Conservation (phyloP, 2,888 invertebrate species). For the Erpobdella octoculata region DNA sequence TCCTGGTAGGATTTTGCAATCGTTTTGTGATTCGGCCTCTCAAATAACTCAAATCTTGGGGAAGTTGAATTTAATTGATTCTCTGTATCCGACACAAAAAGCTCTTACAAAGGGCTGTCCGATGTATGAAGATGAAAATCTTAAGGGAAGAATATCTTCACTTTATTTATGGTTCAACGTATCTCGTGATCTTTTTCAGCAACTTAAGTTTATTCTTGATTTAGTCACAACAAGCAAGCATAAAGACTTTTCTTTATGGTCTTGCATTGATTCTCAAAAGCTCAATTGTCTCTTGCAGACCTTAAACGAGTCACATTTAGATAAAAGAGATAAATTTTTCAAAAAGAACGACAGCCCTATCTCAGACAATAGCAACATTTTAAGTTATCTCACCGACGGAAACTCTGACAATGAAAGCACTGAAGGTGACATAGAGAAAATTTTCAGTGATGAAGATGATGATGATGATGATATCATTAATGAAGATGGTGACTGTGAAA, state of each 20-base stretch:
- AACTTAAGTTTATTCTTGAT: conserved; percentile 62
- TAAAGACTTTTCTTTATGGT: conserved; percentile 45
- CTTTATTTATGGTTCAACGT: conserved; percentile 88
- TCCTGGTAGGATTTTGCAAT: conserved; percentile 54
- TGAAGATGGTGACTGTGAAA: conserved; percentile 12
- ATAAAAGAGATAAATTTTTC: neutral
- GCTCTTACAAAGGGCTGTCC: conserved; percentile 70
- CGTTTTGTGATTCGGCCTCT: conserved; percentile 67
- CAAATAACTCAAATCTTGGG: conserved; percentile 68
- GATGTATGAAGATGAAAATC: conserved; percentile 61
- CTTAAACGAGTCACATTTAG: conserved; percentile 14
- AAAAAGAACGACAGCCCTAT: no score
- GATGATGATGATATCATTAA: conserved; percentile 30
- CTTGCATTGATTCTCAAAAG: conserved; percentile 41
- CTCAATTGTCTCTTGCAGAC: conserved; percentile 31
- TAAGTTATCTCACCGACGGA: neutral
- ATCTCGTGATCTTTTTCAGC: conserved; percentile 72
- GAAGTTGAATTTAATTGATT: conserved; percentile 67
- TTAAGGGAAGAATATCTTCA: conserved; percentile 66
- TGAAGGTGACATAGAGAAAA: neutral
- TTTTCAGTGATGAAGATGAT: conserved; percentile 33
- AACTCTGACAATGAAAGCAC: neutral
- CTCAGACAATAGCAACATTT: neutral
- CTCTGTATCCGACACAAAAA: conserved; percentile 74
- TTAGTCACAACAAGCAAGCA: conserved; percentile 42